Conservation (phyloP, 2,797 vertebrate genomes). For the Chromis chromis region DNA sequence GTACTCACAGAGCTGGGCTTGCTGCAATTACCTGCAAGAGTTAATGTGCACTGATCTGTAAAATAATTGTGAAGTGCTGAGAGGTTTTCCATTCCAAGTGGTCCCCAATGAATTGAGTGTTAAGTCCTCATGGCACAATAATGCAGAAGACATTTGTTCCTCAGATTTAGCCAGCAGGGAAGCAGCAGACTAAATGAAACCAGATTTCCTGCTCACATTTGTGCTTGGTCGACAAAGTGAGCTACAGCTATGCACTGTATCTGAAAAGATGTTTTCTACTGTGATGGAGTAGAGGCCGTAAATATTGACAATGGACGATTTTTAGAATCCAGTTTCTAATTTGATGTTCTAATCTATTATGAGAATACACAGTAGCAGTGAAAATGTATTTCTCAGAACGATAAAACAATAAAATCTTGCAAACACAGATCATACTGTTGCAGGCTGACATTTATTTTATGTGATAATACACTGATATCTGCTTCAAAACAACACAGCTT, state of each 20-base stretch:
- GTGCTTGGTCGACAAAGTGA: constrained; percentile 54
- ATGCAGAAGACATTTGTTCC: constrained; percentile 75
- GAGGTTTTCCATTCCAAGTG: constrained; percentile 77
- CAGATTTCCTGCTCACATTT: constrained; percentile 67
- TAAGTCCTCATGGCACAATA: constrained; percentile 73
- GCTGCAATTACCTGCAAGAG: constrained; percentile 80
- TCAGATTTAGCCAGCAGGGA: constrained; percentile 72
- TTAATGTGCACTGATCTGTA: constrained; percentile 79
- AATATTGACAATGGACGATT: constrained; percentile 2
- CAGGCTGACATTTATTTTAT: constrained; percentile 12
- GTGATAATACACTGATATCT: constrained; percentile 9
- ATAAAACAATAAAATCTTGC: not conserved
- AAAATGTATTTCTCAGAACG: not conserved
- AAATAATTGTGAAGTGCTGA: constrained; percentile 80
- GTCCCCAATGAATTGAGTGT: constrained; percentile 76
- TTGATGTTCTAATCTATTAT: not conserved
- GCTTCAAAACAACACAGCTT: constrained; percentile 25
- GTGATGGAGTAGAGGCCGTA: constrained; percentile 1
- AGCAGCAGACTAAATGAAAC: constrained; percentile 69
- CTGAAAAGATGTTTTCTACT: constrained; percentile 24
- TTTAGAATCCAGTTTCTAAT: not conserved
- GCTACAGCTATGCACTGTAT: constrained; percentile 24
- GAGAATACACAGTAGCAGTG: not conserved
- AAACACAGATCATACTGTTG: not conserved
- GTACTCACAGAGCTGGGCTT: constrained; percentile 41